phyloP scores from a whole-genome alignment of 2,888 invertebrate species.

The Polydrusus tereticollis region DNA sequence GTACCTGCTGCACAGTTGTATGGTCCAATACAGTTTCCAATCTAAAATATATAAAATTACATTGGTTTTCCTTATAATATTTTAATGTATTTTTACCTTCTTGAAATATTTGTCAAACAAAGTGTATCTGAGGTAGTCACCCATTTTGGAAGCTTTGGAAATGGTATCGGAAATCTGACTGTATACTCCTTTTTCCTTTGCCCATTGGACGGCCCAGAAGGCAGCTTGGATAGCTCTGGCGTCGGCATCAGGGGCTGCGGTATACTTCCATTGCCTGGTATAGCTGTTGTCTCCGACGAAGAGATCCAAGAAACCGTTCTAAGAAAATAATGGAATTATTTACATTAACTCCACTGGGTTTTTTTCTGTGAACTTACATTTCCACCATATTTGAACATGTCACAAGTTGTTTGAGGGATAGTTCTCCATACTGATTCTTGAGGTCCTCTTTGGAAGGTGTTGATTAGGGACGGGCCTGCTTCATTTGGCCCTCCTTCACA shows the following conservation, averaged over 20 bases:
- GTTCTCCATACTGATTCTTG: slow-evolving; percentile 56
- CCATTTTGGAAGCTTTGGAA: slow-evolving; percentile 53
- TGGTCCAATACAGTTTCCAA: slow-evolving; percentile 52
- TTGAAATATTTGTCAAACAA: slow-evolving; percentile 56
- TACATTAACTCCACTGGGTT: too few relatives aligned
- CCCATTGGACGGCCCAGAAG: slow-evolving; percentile 54
- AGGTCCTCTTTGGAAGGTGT: slow-evolving; percentile 55
- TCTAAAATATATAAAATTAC: too few relatives aligned
- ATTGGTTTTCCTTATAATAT: too few relatives aligned
- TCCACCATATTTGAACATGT: slow-evolving; percentile 51
- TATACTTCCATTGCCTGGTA: slow-evolving; percentile 55
- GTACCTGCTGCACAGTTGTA: slow-evolving; percentile 49
- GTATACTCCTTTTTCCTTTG: slow-evolving; percentile 49
- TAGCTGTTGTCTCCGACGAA: slow-evolving; percentile 53
- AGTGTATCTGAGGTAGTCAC: slow-evolving; percentile 54
- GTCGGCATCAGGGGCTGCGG: slow-evolving; percentile 51
- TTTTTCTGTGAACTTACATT: slow-evolving; percentile 8
- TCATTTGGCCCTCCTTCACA: slow-evolving; percentile 47
- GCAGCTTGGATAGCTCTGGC: slow-evolving; percentile 53
- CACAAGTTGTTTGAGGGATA: slow-evolving; percentile 55
- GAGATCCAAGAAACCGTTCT: slow-evolving; percentile 52
- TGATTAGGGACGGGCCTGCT: slow-evolving; percentile 53
- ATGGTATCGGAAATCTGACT: slow-evolving; percentile 45
- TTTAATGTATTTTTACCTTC: slow-evolving; percentile 42
- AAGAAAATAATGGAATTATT: slow-evolving; percentile 36